These are phyloP conservation scores for Liopterus haemorrhoidalis DNA, from an alignment of 2,888 invertebrate genomes.

Conservation along the genomic window DNA sequence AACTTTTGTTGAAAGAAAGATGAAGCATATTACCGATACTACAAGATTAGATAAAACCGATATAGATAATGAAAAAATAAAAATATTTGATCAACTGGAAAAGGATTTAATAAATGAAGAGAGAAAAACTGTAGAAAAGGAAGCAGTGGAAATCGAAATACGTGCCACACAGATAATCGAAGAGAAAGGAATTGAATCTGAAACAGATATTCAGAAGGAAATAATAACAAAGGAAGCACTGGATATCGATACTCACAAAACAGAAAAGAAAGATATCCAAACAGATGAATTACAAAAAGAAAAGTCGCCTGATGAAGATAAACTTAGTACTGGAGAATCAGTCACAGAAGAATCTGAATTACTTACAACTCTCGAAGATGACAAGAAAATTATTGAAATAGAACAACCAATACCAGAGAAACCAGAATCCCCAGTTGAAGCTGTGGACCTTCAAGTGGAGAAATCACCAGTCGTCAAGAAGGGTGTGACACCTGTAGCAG, in stretches of 20 bases:
- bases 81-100: conserved; percentile 6
- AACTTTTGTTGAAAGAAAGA: no score
- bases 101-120: conserved; percentile 18
- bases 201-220: not conserved
- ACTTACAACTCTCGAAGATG: no score
- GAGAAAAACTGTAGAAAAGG: conserved; percentile 2
- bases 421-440: conserved; percentile 27
- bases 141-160: not conserved
- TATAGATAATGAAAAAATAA: not conserved
- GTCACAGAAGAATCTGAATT: not conserved
- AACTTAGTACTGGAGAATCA: conserved; percentile 5
- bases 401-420: conserved; percentile 29
- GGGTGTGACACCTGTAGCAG: not conserved
- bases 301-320: not conserved
- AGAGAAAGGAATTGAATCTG: not conserved
- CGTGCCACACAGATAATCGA: no score
- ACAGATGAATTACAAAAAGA: no score
- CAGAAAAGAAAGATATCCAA: conserved; percentile 3
- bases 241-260: conserved; percentile 4
- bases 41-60: conserved; percentile 10
- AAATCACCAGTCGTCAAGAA: not conserved
- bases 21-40: not conserved
- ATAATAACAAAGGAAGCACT: conserved; percentile 34
- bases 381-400: no score
- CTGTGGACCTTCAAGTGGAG: not conserved